Evolutionary conservation across 23 tunicate genomes (phyloP), one percentile per base, ranked within the genome.

Genomic region (Trididemnum clinides): DNA sequence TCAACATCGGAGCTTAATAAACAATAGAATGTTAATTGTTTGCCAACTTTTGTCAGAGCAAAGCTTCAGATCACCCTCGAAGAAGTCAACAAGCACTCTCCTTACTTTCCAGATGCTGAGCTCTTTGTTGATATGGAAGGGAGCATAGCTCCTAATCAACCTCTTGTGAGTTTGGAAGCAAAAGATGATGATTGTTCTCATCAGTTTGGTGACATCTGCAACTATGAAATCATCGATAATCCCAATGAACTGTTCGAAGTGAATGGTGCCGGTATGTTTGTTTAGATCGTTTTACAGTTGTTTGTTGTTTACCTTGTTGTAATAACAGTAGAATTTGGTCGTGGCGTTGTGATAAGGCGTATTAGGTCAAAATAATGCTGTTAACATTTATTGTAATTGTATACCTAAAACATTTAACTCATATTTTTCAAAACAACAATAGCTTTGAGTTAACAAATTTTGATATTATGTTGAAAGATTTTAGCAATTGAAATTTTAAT

Each of bases 101-200:
- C 91, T 12, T 70, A 80, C 51, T 87, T 87, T 71, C 58, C 31
- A 22, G 34, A 39, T 3, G 6, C 31, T 32, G 39, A 51, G 27
- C 34, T 69, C 71, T 62, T 58, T 22, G 29, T 87, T 20, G 77
- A 64, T 15, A 34, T 34, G 23, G 91, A 87, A 72, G 85, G 64
- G 2, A 22, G 34, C 15, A 70, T 87, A 25, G 27, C 30, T 20
- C 50, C 57, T 28, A 81, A 83, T 18, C 72, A 70, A 27, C 81
- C 85, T 1, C 23, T 87, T 12, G 57, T 87, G 26, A 80, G 72
- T 29, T 33, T 87, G 25, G 72, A 64, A 5, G 91, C 91, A 50
- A 5, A 39, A 27, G 91, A 87, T 66, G 35, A 70, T 50, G 91
- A 87, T 71, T 87, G 91, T 51, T 32, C 71, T 34, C 72, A 33